Evolutionary conservation across 2,888 invertebrate species (phyloP).

Genomic region (Chaetoderma sp.): DNA sequence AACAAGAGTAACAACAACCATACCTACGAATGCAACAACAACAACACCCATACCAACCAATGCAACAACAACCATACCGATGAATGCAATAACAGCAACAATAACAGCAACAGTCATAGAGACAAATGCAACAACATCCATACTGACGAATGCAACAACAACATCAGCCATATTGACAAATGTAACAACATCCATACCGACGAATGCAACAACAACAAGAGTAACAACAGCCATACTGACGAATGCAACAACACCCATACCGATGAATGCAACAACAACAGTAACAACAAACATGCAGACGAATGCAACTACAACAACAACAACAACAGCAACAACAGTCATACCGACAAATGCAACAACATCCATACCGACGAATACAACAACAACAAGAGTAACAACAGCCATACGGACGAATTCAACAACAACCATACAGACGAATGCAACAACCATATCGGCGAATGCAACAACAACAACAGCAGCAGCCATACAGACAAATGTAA

Average conservation of each 20-base stretch:
- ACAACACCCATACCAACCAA: conserved; percentile 5
- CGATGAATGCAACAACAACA: not conserved
- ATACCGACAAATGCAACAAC: not conserved
- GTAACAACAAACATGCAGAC: not conserved
- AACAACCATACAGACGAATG: not conserved
- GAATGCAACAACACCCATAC: not conserved
- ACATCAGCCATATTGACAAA: not conserved
- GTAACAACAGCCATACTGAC: not conserved
- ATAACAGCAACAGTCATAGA: not conserved
- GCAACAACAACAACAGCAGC: not conserved
- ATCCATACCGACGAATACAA: not conserved
- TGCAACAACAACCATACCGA: not conserved
- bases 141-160: not conserved
- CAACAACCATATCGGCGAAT: not conserved
- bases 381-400: not conserved
- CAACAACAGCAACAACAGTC: conserved; percentile 1
- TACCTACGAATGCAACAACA: not conserved
- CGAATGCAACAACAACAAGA: not conserved
- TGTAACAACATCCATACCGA: too few species aligned
- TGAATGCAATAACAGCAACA: not conserved
- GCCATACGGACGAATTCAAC: not conserved
- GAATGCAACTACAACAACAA: not conserved
- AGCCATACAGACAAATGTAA: not conserved
- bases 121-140: not conserved
- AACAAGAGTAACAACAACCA: not conserved